Evolutionary conservation across 2,797 vertebrate species (phyloP).

Genomic region (Smutsia gigantea): DNA sequence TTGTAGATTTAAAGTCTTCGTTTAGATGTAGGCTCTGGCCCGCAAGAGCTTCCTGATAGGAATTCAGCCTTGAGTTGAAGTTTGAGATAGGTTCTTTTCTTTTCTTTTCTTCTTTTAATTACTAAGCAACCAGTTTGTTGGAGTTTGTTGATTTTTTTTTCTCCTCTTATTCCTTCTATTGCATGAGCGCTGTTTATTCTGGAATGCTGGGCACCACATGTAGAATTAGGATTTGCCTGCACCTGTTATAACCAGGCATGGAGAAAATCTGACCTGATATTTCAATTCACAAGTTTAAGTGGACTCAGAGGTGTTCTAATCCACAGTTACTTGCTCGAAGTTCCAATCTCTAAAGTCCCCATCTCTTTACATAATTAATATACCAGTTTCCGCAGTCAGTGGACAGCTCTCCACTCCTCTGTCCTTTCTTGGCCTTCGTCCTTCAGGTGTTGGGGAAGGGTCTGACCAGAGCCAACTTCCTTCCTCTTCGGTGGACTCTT

Average conservation of each 20-base stretch:
- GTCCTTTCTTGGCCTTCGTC: neutral
- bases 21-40: conserved; percentile 70
- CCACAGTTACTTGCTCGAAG: neutral
- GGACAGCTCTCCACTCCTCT: neutral
- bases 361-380: neutral
- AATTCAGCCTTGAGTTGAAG: conserved; percentile 84
- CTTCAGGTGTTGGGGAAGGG: neutral
- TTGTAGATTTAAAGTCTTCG: conserved; percentile 68
- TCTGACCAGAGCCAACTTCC: neutral
- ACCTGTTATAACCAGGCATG: neutral
- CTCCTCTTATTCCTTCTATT: conserved; percentile 37
- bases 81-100: conserved; percentile 69
- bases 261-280: neutral
- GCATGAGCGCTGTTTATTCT: conserved; percentile 57
- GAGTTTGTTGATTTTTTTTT: conserved; percentile 63
- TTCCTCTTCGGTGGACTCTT: neutral
- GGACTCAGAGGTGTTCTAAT: neutral
- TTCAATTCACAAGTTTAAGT: conserved; percentile 23
- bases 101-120: conserved; percentile 78
- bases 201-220: conserved; percentile 22
- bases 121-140: conserved; percentile 46
- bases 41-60: conserved; percentile 72
- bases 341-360: neutral
- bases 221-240: neutral
- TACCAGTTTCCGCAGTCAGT: rapidly evolving